These are phyloP conservation scores for Bombus terrestris DNA, from an alignment of 1,140 invertebrate genomes.

Conservation along the genomic window DNA sequence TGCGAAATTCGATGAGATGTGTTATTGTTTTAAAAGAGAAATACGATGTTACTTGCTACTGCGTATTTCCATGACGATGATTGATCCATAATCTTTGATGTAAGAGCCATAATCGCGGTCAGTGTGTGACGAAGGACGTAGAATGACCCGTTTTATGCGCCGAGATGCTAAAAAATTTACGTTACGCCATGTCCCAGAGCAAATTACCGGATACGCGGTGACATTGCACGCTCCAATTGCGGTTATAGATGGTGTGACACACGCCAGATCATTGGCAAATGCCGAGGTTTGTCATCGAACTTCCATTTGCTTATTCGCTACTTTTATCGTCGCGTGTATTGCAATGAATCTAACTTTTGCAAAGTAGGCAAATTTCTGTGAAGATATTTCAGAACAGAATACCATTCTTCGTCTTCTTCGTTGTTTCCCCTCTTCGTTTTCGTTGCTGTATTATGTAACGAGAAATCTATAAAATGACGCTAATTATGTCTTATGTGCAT, in stretches of 20 bases:
- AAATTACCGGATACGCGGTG: not conserved
- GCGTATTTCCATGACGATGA: not conserved
- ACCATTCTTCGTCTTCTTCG: too few species aligned
- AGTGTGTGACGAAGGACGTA: not conserved
- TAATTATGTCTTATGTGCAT: too few species aligned
- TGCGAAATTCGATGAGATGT: too few species aligned
- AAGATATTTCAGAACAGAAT: too few species aligned
- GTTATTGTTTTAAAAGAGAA: too few species aligned
- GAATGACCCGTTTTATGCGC: not conserved
- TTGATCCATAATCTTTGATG: not conserved
- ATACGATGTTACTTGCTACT: not conserved
- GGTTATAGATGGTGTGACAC: not conserved
- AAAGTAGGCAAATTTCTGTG: not conserved
- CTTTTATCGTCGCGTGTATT: not conserved
- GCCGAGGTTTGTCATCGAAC: not conserved
- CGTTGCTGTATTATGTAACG: too few species aligned
- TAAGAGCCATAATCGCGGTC: not conserved
- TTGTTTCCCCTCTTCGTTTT: too few species aligned
- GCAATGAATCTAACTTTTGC: not conserved
- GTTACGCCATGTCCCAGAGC: not conserved
- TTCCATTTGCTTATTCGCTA: not conserved
- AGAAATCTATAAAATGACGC: too few species aligned
- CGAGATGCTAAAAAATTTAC: constrained; percentile 11
- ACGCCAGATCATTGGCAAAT: not conserved
- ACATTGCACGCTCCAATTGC: constrained; percentile 3